These are phyloP conservation scores for Brachirus orientalis DNA, from an alignment of 2,113 vertebrate species.

Conservation along the genomic window DNA sequence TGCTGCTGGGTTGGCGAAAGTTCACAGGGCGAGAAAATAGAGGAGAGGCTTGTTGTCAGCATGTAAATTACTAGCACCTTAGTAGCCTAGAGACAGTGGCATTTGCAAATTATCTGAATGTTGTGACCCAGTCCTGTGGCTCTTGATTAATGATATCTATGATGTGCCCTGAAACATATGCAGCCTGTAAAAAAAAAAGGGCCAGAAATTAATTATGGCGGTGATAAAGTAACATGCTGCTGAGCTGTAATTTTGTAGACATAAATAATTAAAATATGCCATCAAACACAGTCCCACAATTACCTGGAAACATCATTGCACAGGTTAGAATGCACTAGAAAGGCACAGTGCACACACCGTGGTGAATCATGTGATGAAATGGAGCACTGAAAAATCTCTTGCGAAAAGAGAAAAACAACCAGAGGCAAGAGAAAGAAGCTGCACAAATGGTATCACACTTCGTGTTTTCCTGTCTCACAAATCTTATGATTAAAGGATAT, in stretches of 20 bases:
- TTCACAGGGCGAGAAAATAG: conserved; percentile 31
- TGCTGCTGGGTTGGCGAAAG: conserved; percentile 30
- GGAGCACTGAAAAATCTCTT: conserved; percentile 42
- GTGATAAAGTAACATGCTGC: conserved; percentile 48
- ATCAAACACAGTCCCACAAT: conserved; percentile 57
- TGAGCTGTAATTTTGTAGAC: conserved; percentile 51
- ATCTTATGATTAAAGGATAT: conserved; percentile 4
- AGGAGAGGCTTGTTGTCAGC: conserved; percentile 51
- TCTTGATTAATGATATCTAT: conserved; percentile 70
- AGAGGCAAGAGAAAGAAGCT: not conserved
- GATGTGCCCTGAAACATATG: conserved; percentile 59
- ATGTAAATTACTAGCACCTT: conserved; percentile 66
- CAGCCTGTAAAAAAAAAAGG: conserved; percentile 32
- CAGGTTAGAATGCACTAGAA: conserved; percentile 53
- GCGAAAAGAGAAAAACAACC: conserved; percentile 41
- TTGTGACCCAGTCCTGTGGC: conserved; percentile 65
- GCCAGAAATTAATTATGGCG: conserved; percentile 50
- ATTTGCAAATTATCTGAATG: conserved; percentile 75
- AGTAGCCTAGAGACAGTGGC: conserved; percentile 55
- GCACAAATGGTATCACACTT: too few relatives aligned
- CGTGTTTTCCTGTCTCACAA: conserved; percentile 11
- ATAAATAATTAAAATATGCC: conserved; percentile 67
- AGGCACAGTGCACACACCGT: conserved; percentile 25
- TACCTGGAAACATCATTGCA: conserved; percentile 39
- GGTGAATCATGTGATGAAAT: conserved; percentile 58